Evolutionary conservation across 2,113 vertebrate species (phyloP).

Genomic region (Sinocyclocheilus grahami): DNA sequence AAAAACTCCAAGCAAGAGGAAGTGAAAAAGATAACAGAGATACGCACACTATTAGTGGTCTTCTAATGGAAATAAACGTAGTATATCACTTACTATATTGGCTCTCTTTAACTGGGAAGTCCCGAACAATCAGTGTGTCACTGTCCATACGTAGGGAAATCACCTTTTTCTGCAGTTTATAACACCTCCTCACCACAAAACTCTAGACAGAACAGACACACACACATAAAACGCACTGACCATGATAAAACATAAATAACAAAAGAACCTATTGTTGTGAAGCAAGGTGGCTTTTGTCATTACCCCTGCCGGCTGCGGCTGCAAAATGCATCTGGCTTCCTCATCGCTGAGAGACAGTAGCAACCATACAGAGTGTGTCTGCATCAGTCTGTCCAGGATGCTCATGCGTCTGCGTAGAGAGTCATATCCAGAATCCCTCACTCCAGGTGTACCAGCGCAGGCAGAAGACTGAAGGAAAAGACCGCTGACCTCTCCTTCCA

Average conservation of each 20-base stretch:
- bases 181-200: slow-evolving; percentile 87
- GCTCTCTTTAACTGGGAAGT: slow-evolving; percentile 90
- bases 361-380: slow-evolving; percentile 90
- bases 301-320: slow-evolving; percentile 84
- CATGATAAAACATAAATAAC: background rate
- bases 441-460: slow-evolving; percentile 69
- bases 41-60: background rate
- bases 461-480: slow-evolving; percentile 73
- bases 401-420: slow-evolving; percentile 86
- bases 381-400: slow-evolving; percentile 86
- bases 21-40: slow-evolving; percentile 33
- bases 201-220: slow-evolving; percentile 70
- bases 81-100: slow-evolving; percentile 85
- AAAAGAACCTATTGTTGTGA: background rate
- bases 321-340: slow-evolving; percentile 78
- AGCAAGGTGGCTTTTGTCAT: slow-evolving; percentile 52
- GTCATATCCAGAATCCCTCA: slow-evolving; percentile 90
- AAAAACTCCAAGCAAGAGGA: slow-evolving; percentile 19
- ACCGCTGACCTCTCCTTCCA: slow-evolving; percentile 81
- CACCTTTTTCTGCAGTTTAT: slow-evolving; percentile 87
- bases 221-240: background rate
- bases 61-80: background rate
- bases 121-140: slow-evolving; percentile 76
- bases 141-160: slow-evolving; percentile 84
- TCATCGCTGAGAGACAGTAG: slow-evolving; percentile 84